Conservation (phyloP, 2,113 vertebrate species). For the Pituophis catenifer region DNA sequence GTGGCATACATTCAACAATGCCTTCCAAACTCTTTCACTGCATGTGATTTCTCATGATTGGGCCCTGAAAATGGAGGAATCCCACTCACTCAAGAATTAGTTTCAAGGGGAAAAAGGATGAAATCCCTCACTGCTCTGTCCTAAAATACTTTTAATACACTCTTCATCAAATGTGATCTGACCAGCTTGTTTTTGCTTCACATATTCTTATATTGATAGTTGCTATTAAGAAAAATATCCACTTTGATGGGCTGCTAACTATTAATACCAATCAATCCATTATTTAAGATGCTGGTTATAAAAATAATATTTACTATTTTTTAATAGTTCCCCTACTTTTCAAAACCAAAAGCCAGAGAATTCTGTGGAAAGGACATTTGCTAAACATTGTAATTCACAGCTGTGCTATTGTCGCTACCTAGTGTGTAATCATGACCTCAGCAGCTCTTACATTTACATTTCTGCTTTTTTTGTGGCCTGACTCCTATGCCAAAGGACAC, state of each 20-base stretch:
- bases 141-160: not conserved
- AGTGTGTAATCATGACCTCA: not conserved
- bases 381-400: slow-evolving; percentile 3
- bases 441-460: not conserved
- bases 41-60: not conserved
- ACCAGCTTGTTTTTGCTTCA: not conserved
- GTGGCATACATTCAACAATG: not conserved
- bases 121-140: not conserved
- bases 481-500: not conserved
- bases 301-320: not conserved
- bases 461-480: not conserved
- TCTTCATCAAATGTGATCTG: not conserved
- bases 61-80: not conserved
- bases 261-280: not conserved
- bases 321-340: not conserved
- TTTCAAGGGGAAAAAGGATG: not conserved
- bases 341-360: not conserved
- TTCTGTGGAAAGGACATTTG: not conserved
- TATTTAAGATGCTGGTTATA: not conserved
- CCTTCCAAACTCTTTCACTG: not conserved
- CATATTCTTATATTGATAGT: not conserved
- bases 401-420: not conserved
- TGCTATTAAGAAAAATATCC: not conserved
- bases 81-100: not conserved
- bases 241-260: not conserved